These are phyloP conservation scores for Tupaia chinensis DNA, from an alignment of 2,113 vertebrate species.

Conservation along the genomic window DNA sequence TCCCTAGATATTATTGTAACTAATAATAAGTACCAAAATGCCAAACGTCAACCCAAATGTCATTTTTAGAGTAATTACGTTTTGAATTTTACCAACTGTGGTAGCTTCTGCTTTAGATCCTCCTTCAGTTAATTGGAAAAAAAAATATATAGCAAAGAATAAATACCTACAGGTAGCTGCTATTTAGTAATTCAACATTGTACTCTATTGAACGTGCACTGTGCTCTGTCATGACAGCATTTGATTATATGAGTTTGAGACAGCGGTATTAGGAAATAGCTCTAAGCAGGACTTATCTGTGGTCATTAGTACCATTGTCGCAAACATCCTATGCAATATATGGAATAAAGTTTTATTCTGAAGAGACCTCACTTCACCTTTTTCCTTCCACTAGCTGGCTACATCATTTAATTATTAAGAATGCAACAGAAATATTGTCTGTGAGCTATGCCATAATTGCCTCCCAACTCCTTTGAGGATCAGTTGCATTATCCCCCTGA, in stretches of 20 bases:
- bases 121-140: neutral
- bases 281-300: neutral
- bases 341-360: slow-evolving; percentile 3
- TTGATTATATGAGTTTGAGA: neutral
- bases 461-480: neutral
- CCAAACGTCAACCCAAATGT: neutral
- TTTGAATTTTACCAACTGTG: neutral
- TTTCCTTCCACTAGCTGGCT: neutral
- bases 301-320: neutral
- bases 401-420: slow-evolving; percentile 51
- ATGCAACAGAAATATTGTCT: neutral
- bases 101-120: neutral
- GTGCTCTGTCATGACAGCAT: neutral
- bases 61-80: neutral
- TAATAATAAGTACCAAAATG: neutral
- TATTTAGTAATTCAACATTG: slow-evolving; percentile 24
- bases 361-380: neutral
- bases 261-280: neutral
- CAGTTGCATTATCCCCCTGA: neutral
- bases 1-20: neutral
- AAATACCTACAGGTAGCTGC: neutral
- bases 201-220: neutral
- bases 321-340: slow-evolving; percentile 35
- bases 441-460: neutral
- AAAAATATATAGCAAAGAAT: neutral